Base-by-base conservation (phyloP, 2,113 vertebrate genomes). In the Tragelaphus strepsiceros region DNA sequence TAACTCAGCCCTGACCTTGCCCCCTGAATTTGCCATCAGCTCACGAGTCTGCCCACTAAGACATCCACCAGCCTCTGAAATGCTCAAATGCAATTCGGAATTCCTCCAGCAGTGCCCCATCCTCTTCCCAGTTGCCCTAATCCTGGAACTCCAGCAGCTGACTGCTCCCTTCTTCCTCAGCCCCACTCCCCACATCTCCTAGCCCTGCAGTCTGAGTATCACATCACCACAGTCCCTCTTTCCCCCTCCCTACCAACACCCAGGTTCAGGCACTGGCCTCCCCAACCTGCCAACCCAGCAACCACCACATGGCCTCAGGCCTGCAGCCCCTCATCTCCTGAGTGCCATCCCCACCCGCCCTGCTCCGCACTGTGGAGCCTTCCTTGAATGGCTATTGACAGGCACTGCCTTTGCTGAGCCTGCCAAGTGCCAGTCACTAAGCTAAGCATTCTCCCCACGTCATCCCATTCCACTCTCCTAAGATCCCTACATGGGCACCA, bases 241-340 rank as follows among this genome's bases (percentile, higher is more conserved):
- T n/a, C 19, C 43, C 51, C 5, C 28, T 59, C 32, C 30, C 9
- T 6, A 2, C 12, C 1, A 0, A 51, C 5, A 3, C 3, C 77
- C 53, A 24, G 14, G 19, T 49, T 17, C 88, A n/a, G 22, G 54
- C 35, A 10, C 22, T 24, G 28, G 58, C 82, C 32, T 21, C 32
- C 19, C 51, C 59, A 2, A 46, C 35, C 77, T 62, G 21, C 16
- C 7, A 0, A 19, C 92, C 15, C 43, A 53, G 19, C 46, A 53
- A 22, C 26, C 9, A 2, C 14, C 16, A 35, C 4, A 0, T 22
- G 58, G 46, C 74, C 78, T 14, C 58, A 61, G 6, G 15, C 43
- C 62, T 5, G 2, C 39, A 64, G 71, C 12, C 30, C 56, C 24
- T 77, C 82, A 30, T n/a, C 56, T 28, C 46, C 46, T 7, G 15